Base-by-base conservation (phyloP, 2,797 vertebrate genomes). In the Typhlichthys eigenmanni region DNA sequence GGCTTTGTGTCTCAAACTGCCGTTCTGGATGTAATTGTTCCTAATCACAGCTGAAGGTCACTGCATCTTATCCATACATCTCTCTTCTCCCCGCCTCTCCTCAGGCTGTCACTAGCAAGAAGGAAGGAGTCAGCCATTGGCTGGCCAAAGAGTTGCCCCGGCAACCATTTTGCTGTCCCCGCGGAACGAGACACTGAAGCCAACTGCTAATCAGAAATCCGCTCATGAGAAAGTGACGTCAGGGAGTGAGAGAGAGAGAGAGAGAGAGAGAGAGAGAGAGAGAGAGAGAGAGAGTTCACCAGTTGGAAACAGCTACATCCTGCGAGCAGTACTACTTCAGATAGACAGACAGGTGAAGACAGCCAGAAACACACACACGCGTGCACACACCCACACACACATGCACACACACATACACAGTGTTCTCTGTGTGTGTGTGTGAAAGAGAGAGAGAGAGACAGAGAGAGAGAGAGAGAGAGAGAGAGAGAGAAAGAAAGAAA, bases 11-110 rank as follows among this genome's bases (percentile, higher is more conserved):
- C 83, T 86, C 81, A 83, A 86, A 75, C 79, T 63, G 66, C 62
- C 34, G 60, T 69, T 87, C 70, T 79, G 56, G 66, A 75, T 77
- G 81, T 88, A 90, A 90, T 87, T 90, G 83, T 85, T 76, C 78
- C 82, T 87, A 88, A 89, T 86, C 84, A 81, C 69, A n/a, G 38
- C 54, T 82, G 86, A 89, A 90, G 88, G 89, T 88, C 86, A 83
- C n/a, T 53, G 76, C 71, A 69, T 70, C 79, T 84, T 78, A 75
- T 72, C 74, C 64, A 69, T 76, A 77, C 74, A 69, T 79, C 73
- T 82, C 71, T 57, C 61, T 67, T 74, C 58, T 75, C 59, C 43
- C 75, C 60, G 73, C 72, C 78, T 74, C 68, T 57, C 65, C 54
- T 64, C 55, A 58, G 34, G 1, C 34, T 38, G 34, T 38, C 34